phyloP scores from a whole-genome alignment of 1,140 invertebrate genomes.

The Conopomorpha cramerella region DNA sequence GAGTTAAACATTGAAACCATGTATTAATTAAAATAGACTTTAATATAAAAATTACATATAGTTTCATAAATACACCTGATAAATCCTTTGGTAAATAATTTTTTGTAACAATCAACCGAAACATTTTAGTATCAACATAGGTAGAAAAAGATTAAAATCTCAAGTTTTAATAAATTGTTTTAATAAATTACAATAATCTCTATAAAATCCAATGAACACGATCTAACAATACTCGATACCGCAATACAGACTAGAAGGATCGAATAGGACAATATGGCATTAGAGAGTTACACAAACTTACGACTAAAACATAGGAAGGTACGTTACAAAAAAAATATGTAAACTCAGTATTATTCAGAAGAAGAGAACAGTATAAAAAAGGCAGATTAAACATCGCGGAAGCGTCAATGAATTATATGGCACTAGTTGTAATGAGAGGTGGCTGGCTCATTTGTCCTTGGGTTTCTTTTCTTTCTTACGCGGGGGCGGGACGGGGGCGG shows the following conservation, averaged over 20 bases:
- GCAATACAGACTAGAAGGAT: constrained; percentile 16
- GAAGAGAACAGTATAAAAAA: too few relatives aligned
- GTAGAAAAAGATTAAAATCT: background rate
- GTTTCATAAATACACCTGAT: constrained; percentile 31
- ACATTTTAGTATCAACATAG: constrained; percentile 5
- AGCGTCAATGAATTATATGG: constrained; percentile 48
- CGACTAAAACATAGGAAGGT: too few relatives aligned
- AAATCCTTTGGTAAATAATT: constrained; percentile 34
- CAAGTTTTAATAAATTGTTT: too few relatives aligned
- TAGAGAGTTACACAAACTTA: too few relatives aligned
- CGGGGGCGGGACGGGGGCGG: constrained; percentile 53
- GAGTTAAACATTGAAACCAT: background rate
- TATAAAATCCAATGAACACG: constrained; percentile 25
- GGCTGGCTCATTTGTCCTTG: constrained; percentile 53
- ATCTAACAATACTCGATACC: constrained; percentile 8
- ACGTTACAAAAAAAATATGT: too few relatives aligned
- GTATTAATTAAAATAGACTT: constrained; percentile 30
- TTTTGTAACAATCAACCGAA: constrained; percentile 20
- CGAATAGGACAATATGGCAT: too few relatives aligned
- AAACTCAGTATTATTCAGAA: too few relatives aligned
- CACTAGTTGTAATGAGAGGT: constrained; percentile 27
- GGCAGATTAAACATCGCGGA: background rate
- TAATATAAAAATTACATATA: constrained; percentile 40
- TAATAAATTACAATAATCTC: too few relatives aligned
- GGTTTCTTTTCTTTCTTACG: constrained; percentile 60